A percentile compares a stretch with the other conserved stretches of the same genome.
Evolutionary conservation across 2,113 vertebrate species (phyloP).

Genomic region (Rafetus swinhoei): DNA sequence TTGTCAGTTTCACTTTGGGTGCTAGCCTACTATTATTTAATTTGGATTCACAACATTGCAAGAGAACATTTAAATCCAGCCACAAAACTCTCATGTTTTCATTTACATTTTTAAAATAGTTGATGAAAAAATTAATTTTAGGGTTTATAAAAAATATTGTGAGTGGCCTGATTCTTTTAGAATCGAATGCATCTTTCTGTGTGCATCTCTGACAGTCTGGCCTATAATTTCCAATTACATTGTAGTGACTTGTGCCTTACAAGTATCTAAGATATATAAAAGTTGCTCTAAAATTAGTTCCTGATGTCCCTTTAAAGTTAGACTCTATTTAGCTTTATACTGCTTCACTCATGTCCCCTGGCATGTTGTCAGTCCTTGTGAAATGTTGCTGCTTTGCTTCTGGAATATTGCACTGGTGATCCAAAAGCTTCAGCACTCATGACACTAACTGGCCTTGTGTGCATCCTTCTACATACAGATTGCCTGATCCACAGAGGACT

Average conservation of each 20-base stretch:
- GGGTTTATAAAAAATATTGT: neutral
- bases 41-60: neutral
- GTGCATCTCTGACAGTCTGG: neutral
- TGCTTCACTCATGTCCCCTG: neutral
- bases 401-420: conserved; percentile 52
- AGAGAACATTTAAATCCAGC: neutral
- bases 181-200: neutral
- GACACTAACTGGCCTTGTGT: conserved; percentile 66
- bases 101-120: neutral
- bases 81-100: neutral
- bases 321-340: neutral
- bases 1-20: neutral
- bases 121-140: neutral
- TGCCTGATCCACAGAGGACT: conserved; percentile 95
- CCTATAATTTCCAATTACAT: neutral
- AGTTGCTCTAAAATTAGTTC: neutral
- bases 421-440: conserved; percentile 52
- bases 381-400: conserved; percentile 54
- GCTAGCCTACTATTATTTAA: neutral
- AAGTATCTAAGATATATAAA: neutral
- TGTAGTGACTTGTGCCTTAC: neutral
- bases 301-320: neutral
- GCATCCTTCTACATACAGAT: conserved; percentile 80
- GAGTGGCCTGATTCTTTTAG: neutral
- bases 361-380: neutral